These are phyloP conservation scores for Calliopum simillimum DNA, from an alignment of 2,888 invertebrate species.

Conservation along the genomic window DNA sequence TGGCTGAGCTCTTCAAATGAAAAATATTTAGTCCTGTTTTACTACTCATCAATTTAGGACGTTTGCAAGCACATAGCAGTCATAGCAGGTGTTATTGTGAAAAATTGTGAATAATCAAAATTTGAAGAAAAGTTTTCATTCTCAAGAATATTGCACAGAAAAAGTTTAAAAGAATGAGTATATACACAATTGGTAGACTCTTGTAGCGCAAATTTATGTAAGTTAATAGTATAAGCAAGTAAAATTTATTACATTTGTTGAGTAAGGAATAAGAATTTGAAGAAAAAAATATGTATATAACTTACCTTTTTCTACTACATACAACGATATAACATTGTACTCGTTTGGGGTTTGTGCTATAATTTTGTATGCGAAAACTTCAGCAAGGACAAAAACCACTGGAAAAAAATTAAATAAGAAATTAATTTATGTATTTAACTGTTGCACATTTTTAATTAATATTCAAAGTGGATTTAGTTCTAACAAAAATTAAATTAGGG, in stretches of 20 bases:
- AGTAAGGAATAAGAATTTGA: neutral
- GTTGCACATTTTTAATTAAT: too few species aligned
- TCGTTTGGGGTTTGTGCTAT: slow-evolving; percentile 39
- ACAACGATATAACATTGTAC: slow-evolving; percentile 30
- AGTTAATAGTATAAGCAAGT: too few species aligned
- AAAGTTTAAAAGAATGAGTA: neutral
- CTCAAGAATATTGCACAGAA: too few species aligned
- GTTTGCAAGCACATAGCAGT: too few species aligned
- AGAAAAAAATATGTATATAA: slow-evolving; percentile 20
- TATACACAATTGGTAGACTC: neutral
- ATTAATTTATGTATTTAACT: too few species aligned
- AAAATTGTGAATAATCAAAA: neutral
- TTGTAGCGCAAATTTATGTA: neutral
- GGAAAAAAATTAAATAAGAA: too few species aligned
- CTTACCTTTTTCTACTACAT: neutral
- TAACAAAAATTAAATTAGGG: too few species aligned
- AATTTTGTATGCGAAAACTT: too few species aligned
- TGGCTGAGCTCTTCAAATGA: neutral
- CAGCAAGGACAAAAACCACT: too few species aligned
- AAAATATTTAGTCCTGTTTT: slow-evolving; percentile 11
- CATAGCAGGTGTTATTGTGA: neutral
- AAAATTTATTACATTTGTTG: neutral
- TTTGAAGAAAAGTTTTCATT: neutral
- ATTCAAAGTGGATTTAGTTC: too few species aligned
- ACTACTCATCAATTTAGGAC: neutral